Base-by-base conservation (phyloP, 2,888 invertebrate genomes). In the Stenurella melanura region DNA sequence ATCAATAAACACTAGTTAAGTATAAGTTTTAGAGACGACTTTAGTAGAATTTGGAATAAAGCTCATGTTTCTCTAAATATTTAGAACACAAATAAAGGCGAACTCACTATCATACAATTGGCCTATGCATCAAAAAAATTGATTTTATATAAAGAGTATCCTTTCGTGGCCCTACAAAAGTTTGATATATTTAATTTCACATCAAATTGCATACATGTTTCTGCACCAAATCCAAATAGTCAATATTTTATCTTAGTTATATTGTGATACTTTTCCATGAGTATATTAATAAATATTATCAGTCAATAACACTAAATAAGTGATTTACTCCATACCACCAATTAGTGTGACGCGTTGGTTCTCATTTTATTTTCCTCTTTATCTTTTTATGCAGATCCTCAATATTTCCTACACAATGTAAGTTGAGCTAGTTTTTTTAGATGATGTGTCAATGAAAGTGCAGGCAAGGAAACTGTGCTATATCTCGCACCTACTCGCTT, bases 401-500 rank as follows among this genome's bases (percentile, higher is more conserved):
- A 58, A 58, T 21, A 58, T 15, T 19, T 58, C 58, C 7, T 58
- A 58, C 12, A 11, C 12, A 58, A 58, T 21, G 11, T 0, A 19
- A 11, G 58, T 19, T 58, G 19, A 58, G 21, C 2, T 50, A 15
- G 12, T 50, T 58, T 58, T 58, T 58, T 58, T 58, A 58, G 58
- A 18, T 19, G 58, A 18, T 17, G 58, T 58, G 21, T 58, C 58
- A 58, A 58, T 58, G 10, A 58, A 58, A 58, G 21, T 58, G 9
- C 58, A 50, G 58, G 7, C 15, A 61, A 61, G 34, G 30, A 61
- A 61, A 30, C n/a, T 61, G 34, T 61, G 61, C 34, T n/a, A 21
- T 58, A 18, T 58, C 57, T 34, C 19, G 57, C 34, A 67, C 50
- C 42, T 67, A 19, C 17, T 67, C 57, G 57, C 56, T 69, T 17